Conservation (phyloP, 2,113 vertebrate genomes). For the Spea multiplicata region DNA sequence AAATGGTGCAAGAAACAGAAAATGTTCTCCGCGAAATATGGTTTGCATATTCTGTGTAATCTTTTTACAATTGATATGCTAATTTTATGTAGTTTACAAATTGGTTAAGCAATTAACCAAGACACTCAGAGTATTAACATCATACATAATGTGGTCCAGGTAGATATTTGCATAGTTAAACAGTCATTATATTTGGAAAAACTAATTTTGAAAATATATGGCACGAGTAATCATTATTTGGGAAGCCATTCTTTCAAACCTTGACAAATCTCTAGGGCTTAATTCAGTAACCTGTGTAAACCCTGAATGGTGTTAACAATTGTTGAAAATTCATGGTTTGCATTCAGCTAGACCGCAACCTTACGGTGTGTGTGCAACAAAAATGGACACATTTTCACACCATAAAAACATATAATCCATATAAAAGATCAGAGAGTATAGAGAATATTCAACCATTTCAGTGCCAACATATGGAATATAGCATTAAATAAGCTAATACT, state of each 20-base stretch:
- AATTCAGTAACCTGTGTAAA: too few relatives aligned
- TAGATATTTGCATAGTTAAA: neutral
- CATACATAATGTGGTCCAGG: neutral
- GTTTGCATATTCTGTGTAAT: neutral
- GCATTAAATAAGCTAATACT: too few relatives aligned
- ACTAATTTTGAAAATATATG: neutral
- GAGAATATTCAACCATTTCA: too few relatives aligned
- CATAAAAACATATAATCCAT: too few relatives aligned
- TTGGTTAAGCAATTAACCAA: neutral
- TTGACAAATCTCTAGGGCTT: too few relatives aligned
- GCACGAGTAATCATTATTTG: neutral
- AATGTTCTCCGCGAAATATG: neutral
- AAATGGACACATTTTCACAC: too few relatives aligned
- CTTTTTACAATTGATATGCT: constrained; percentile 4
- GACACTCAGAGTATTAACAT: constrained; percentile 1
- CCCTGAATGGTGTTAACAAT: too few relatives aligned
- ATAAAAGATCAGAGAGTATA: too few relatives aligned
- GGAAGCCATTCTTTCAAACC: neutral
- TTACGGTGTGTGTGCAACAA: too few relatives aligned
- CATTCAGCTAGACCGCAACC: too few relatives aligned
- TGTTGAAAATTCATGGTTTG: too few relatives aligned
- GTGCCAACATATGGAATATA: too few relatives aligned
- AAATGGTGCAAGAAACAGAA: neutral
- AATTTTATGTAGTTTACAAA: constrained; percentile 1
- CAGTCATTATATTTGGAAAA: neutral